Percentiles rank a stretch among this genome's conserved stretches.
phyloP scores from a whole-genome alignment of 2,797 vertebrate genomes.

The Lutjanus argentimaculatus region DNA sequence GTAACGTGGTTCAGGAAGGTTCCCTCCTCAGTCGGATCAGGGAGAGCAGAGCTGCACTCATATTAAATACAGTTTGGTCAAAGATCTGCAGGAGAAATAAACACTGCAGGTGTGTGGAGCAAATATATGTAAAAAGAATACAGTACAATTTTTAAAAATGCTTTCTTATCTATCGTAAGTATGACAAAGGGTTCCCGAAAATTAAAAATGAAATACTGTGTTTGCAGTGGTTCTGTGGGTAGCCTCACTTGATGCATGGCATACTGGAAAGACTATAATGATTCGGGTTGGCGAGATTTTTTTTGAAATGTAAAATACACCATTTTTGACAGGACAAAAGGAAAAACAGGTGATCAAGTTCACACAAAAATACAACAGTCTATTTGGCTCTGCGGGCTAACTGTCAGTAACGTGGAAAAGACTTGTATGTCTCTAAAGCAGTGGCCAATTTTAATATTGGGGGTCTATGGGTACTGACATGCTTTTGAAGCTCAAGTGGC shows the following conservation, averaged over 20 bases:
- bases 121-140: slow-evolving; percentile 6
- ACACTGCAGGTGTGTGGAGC: background rate
- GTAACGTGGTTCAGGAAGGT: slow-evolving; percentile 43
- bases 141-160: background rate
- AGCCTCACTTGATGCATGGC: background rate
- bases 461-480: too few species aligned
- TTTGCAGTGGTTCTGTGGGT: too few species aligned
- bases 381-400: too few species aligned
- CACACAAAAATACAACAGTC: too few species aligned
- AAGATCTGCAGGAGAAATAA: slow-evolving; percentile 19
- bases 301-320: background rate
- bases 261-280: background rate
- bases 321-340: background rate
- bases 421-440: too few species aligned
- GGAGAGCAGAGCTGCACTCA: slow-evolving; percentile 14
- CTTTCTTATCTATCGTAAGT: background rate
- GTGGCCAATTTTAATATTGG: too few species aligned
- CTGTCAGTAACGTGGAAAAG: too few species aligned
- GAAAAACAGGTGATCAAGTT: background rate
- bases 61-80: background rate
- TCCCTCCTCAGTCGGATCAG: slow-evolving; percentile 41
- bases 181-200: background rate
- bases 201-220: background rate
- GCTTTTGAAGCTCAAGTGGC: too few species aligned
- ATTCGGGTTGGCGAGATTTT: too few species aligned